Conservation (phyloP, 2,888 invertebrate species). For the Macropis europaea region DNA sequence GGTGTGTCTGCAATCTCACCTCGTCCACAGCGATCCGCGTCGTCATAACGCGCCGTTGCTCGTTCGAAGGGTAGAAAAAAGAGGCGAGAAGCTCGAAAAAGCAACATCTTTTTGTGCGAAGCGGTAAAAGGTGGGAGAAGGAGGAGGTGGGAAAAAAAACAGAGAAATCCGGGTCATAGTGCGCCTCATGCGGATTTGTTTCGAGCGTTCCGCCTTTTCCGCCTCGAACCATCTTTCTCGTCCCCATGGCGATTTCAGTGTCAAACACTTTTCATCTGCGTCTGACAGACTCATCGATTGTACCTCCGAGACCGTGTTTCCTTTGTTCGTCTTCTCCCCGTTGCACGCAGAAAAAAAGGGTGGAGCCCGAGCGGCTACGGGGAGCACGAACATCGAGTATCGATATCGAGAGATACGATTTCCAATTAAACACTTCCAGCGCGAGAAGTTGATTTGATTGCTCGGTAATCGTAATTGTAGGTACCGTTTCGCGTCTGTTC, state of each 20-base stretch:
- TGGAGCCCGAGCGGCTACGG: neutral
- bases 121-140: neutral
- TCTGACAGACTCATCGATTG: slow-evolving; percentile 48
- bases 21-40: slow-evolving; percentile 9
- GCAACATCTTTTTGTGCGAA: slow-evolving; percentile 21
- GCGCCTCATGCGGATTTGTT: slow-evolving; percentile 37
- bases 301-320: slow-evolving; percentile 7
- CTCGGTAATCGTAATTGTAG: too few relatives aligned
- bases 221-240: slow-evolving; percentile 45
- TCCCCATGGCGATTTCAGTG: slow-evolving; percentile 45
- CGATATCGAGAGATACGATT: neutral
- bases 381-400: neutral
- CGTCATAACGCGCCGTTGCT: slow-evolving; percentile 12
- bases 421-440: neutral
- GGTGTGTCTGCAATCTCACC: slow-evolving; percentile 25
- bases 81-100: slow-evolving; percentile 10
- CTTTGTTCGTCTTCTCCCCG: neutral
- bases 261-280: slow-evolving; percentile 55
- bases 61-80: neutral
- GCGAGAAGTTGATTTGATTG: too few relatives aligned
- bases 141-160: slow-evolving; percentile 2
- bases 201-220: slow-evolving; percentile 40
- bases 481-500: too few relatives aligned
- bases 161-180: slow-evolving; percentile 41
- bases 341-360: neutral